A percentile compares a stretch with the other conserved stretches of the same genome.
Conservation (phyloP, 2,888 invertebrate species). For the Argyresthia albistria region DNA sequence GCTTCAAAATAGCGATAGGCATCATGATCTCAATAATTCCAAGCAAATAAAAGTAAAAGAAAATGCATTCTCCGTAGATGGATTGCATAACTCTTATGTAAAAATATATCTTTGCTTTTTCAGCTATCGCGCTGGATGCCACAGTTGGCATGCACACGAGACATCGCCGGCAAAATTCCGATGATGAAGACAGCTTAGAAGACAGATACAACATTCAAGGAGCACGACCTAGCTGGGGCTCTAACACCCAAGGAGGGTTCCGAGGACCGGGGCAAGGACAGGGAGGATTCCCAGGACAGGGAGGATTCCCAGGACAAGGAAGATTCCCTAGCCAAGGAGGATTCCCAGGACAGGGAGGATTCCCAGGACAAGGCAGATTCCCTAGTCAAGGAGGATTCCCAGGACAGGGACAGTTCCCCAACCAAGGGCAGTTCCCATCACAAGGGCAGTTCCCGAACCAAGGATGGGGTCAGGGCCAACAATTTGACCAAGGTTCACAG, state of each 20-base stretch:
- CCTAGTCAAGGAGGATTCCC: not conserved
- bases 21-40: no score
- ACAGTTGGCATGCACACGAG: constrained; percentile 25
- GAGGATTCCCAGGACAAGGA: constrained; percentile 7
- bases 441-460: constrained; percentile 5
- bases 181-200: constrained; percentile 6
- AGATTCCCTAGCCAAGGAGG: constrained; percentile 10
- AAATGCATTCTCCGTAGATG: no score
- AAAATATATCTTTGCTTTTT: constrained; percentile 10
- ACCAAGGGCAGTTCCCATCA: not conserved
- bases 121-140: constrained; percentile 28
- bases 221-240: not conserved
- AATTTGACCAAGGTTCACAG: not conserved
- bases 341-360: constrained; percentile 10
- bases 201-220: not conserved
- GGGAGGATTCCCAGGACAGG: constrained; percentile 4
- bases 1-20: no score
- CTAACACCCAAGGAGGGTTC: not conserved
- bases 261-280: constrained; percentile 1
- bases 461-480: constrained; percentile 1
- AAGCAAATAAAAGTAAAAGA: no score
- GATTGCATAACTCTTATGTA: no score
- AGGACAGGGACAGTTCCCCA: not conserved
- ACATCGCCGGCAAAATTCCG: constrained; percentile 25
- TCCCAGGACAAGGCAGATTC: constrained; percentile 4